Conservation (phyloP, 2,888 invertebrate genomes). For the Brachylomia viminalis region DNA sequence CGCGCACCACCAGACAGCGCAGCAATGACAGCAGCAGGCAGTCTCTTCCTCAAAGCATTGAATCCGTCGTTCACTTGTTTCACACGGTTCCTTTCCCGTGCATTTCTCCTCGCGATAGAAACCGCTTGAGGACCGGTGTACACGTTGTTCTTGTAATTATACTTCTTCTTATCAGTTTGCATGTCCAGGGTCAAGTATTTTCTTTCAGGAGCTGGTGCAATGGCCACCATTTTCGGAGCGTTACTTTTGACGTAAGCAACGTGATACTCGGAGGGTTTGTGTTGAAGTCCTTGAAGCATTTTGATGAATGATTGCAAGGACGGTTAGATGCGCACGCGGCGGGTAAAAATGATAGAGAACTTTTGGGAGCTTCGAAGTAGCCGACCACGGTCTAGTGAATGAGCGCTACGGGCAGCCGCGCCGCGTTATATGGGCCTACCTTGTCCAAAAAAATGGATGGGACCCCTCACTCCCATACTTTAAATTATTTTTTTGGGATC, state of each 20-base stretch:
- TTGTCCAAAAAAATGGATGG: slow-evolving; percentile 84
- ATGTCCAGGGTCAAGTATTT: slow-evolving; percentile 76
- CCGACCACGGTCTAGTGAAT: slow-evolving; percentile 82
- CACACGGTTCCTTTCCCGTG: slow-evolving; percentile 98
- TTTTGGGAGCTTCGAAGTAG: slow-evolving; percentile 74
- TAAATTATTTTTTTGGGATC: slow-evolving; percentile 80
- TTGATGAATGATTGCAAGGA: slow-evolving; percentile 52
- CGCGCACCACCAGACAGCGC: slow-evolving; percentile 92
- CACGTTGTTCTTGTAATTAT: slow-evolving; percentile 91
- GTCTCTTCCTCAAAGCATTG: slow-evolving; percentile 95
- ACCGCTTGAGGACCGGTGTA: slow-evolving; percentile 92
- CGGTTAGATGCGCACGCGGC: slow-evolving; percentile 65
- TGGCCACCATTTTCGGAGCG: slow-evolving; percentile 83
- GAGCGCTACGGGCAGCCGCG: slow-evolving; percentile 76
- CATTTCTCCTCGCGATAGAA: slow-evolving; percentile 97
- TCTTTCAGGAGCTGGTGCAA: slow-evolving; percentile 89
- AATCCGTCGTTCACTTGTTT: slow-evolving; percentile 98
- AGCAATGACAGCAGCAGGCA: slow-evolving; percentile 95
- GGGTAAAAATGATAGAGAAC: slow-evolving; percentile 57
- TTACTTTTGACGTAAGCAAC: slow-evolving; percentile 70
- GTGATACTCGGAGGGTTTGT: slow-evolving; percentile 70
- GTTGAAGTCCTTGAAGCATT: slow-evolving; percentile 79
- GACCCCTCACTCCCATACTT: slow-evolving; percentile 83
- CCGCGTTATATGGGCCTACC: slow-evolving; percentile 83
- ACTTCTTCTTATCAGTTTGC: slow-evolving; percentile 88